Conservation (phyloP, 2,113 vertebrate genomes). For the Passer montanus region DNA sequence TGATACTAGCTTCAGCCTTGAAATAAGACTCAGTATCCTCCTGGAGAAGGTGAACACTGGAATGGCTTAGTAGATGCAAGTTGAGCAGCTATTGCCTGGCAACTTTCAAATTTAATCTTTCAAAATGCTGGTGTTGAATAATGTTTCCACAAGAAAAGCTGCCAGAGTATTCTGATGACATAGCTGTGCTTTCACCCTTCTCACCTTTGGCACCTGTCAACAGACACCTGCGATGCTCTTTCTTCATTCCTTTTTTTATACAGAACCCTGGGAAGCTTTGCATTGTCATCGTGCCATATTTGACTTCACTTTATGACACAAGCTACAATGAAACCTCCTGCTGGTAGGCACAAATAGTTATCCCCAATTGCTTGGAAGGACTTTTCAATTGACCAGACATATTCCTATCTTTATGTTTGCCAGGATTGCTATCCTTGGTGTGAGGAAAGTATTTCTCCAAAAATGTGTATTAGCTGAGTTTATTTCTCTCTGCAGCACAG, state of each 20-base stretch:
- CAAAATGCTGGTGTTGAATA: background rate
- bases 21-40: background rate
- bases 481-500: background rate
- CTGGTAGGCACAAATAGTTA: background rate
- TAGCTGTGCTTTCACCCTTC: background rate
- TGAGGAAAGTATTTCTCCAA: background rate
- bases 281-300: background rate
- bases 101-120: background rate
- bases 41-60: background rate
- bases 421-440: background rate
- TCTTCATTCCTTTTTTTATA: background rate
- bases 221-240: background rate
- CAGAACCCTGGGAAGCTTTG: background rate
- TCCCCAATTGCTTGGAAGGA: background rate
- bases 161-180: background rate
- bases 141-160: background rate
- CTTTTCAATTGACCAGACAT: background rate
- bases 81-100: background rate
- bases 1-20: background rate
- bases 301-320: background rate
- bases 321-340: background rate
- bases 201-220: background rate
- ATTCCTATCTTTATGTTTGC: background rate
- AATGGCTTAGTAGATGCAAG: background rate
- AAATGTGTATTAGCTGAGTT: background rate